Base-by-base conservation (phyloP, 1,140 invertebrate genomes). In the Aphelinus atriplicis region DNA sequence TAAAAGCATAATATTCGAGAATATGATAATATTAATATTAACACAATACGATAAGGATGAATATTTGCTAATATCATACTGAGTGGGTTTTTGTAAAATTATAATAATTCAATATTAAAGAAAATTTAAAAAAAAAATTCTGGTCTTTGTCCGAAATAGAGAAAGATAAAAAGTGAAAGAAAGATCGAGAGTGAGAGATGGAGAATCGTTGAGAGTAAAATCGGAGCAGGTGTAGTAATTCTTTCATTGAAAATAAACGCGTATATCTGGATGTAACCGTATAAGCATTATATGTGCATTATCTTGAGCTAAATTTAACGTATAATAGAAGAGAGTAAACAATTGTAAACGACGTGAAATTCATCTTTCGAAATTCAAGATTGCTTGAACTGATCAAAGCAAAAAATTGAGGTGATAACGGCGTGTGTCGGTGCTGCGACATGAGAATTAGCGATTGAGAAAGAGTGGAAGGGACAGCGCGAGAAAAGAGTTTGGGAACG, bases 21-120 rank as follows among this genome's bases (percentile, higher is more conserved):
- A 86, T 88, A 87, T 83, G 83, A 85, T 88, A 87, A 84, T 86
- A 88, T 87, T 87, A 87, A 84, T 87, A 87, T 87, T 87, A 88
- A 88, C 85, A 87, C 85, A 87, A 86, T 87, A 88, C 81, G 80
- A 86, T 87, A 88, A 87, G 85, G 77, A 86, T 87, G 84, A 80
- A 86, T 88, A 88, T 86, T 76, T 84, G 85, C 87, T 88, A 88
- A 88, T 76, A 76, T 88, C 84, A 88, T 86, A 86, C 83, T 85
- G 86, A 87, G 86, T 88, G 86, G 87, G 84, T 86, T 88, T 88
- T 88, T 87, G 84, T 87, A 84, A 87, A 85, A 86, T 84, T 82
- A 86, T 87, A 86, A 87, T 84, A 85, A 86, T 88, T 84, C 84
- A 84, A 79, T 85, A 85, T 84, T 75, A 80, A 81, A 73, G 77